Percentiles rank a stretch among this genome's conserved stretches.
phyloP scores from a whole-genome alignment of 1,140 invertebrate species.

The Euura lappo region DNA sequence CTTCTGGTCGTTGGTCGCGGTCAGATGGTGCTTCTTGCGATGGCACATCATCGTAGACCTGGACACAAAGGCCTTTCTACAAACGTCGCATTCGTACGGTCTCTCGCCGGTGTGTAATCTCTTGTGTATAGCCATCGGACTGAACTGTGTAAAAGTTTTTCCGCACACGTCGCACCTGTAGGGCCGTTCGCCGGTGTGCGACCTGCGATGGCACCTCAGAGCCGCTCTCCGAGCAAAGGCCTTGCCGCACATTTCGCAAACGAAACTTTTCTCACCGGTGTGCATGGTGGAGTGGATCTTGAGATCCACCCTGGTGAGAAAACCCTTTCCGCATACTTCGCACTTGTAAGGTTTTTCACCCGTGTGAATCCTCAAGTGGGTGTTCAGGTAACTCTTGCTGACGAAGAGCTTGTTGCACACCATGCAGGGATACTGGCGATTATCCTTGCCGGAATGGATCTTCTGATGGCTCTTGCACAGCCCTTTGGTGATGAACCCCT shows the following conservation, averaged over 20 bases:
- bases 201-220: slow-evolving; percentile 70
- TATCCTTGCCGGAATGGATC: slow-evolving; percentile 71
- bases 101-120: slow-evolving; percentile 79
- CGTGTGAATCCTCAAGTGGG: slow-evolving; percentile 88
- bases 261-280: slow-evolving; percentile 74
- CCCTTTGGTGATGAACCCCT: slow-evolving; percentile 83
- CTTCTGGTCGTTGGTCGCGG: slow-evolving; percentile 14
- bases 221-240: slow-evolving; percentile 75
- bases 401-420: slow-evolving; percentile 75
- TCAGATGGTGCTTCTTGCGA: slow-evolving; percentile 61
- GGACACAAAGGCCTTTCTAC: slow-evolving; percentile 67
- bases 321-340: slow-evolving; percentile 71
- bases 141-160: slow-evolving; percentile 70
- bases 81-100: slow-evolving; percentile 80
- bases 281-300: slow-evolving; percentile 72
- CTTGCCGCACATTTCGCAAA: slow-evolving; percentile 71
- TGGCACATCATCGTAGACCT: slow-evolving; percentile 68
- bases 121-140: slow-evolving; percentile 69
- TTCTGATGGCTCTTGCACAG: slow-evolving; percentile 75
- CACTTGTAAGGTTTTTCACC: slow-evolving; percentile 79
- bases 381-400: slow-evolving; percentile 79
- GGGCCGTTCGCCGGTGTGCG: slow-evolving; percentile 74
- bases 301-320: slow-evolving; percentile 66
- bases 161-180: slow-evolving; percentile 69
- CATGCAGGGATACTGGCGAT: slow-evolving; percentile 70